These are phyloP conservation scores for Alouatta palliata DNA, from an alignment of 2,113 vertebrate genomes.

Conservation along the genomic window DNA sequence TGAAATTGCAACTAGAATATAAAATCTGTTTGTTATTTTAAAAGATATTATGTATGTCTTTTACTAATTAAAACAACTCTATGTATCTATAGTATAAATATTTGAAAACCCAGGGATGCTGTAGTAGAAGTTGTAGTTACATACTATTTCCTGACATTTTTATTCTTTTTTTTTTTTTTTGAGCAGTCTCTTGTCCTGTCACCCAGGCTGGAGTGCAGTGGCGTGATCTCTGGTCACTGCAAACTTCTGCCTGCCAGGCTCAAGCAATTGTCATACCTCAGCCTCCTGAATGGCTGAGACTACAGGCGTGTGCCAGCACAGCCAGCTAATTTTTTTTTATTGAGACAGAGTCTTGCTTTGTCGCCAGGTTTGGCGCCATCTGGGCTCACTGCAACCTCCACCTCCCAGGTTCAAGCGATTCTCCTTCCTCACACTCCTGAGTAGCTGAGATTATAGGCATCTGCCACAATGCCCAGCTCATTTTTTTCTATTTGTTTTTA, in stretches of 20 bases:
- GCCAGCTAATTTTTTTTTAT: neutral
- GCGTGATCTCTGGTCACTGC: neutral
- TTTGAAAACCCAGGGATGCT: conserved; percentile 12
- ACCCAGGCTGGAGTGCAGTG: too few relatives aligned
- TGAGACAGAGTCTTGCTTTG: too few relatives aligned
- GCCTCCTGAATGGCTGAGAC: neutral
- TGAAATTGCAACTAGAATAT: conserved; percentile 2
- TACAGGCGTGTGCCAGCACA: neutral
- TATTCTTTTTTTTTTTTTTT: too few relatives aligned
- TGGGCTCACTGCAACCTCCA: too few relatives aligned
- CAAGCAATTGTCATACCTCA: neutral
- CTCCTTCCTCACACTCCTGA: too few relatives aligned
- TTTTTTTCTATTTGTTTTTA: too few relatives aligned
- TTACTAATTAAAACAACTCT: neutral
- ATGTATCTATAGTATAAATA: neutral
- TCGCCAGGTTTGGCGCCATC: too few relatives aligned
- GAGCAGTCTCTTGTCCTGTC: too few relatives aligned
- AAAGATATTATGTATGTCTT: conserved; percentile 22
- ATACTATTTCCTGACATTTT: conserved; percentile 3
- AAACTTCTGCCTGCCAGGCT: neutral
- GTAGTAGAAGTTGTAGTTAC: neutral
- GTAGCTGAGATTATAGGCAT: too few relatives aligned
- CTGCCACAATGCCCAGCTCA: too few relatives aligned
- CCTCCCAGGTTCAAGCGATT: too few relatives aligned
- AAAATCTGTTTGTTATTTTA: conserved; percentile 38